Evolutionary conservation across 2,113 vertebrate species (phyloP).

Genomic region (Trichomycterus rosablanca): DNA sequence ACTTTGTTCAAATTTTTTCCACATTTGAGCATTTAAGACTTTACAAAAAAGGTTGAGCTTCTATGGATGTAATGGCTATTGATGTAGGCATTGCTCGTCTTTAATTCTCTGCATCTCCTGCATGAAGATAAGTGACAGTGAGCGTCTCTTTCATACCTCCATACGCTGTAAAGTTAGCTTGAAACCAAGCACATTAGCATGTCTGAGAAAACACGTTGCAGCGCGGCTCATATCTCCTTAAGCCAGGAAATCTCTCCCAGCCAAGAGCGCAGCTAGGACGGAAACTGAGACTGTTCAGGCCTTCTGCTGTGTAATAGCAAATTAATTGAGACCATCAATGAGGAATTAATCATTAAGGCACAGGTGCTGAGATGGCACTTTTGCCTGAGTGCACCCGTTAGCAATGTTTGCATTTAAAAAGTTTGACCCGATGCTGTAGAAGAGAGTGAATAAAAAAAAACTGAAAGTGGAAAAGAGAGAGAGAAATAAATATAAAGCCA

Average conservation of each 20-base stretch:
- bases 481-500: background rate
- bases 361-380: slow-evolving; percentile 77
- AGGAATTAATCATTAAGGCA: slow-evolving; percentile 77
- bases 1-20: too few relatives aligned
- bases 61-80: background rate
- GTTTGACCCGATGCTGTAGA: slow-evolving; percentile 65
- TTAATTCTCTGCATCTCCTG: background rate
- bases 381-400: slow-evolving; percentile 59
- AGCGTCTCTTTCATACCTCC: slow-evolving; percentile 1
- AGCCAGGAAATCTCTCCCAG: slow-evolving; percentile 64
- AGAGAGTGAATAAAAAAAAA: slow-evolving; percentile 3
- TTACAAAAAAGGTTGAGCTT: background rate
- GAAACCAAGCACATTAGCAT: slow-evolving; percentile 19
- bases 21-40: too few relatives aligned
- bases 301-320: slow-evolving; percentile 74
- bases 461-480: background rate
- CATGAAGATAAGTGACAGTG: background rate
- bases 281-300: slow-evolving; percentile 65
- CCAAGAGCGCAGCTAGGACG: slow-evolving; percentile 62
- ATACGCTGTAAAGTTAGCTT: too few relatives aligned
- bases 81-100: background rate
- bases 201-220: slow-evolving; percentile 15
- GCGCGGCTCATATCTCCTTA: slow-evolving; percentile 58
- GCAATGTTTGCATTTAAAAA: slow-evolving; percentile 55
- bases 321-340: slow-evolving; percentile 82